These are phyloP conservation scores for Tympanoctomys barrerae DNA, from an alignment of 2,797 vertebrate species.

Conservation along the genomic window DNA sequence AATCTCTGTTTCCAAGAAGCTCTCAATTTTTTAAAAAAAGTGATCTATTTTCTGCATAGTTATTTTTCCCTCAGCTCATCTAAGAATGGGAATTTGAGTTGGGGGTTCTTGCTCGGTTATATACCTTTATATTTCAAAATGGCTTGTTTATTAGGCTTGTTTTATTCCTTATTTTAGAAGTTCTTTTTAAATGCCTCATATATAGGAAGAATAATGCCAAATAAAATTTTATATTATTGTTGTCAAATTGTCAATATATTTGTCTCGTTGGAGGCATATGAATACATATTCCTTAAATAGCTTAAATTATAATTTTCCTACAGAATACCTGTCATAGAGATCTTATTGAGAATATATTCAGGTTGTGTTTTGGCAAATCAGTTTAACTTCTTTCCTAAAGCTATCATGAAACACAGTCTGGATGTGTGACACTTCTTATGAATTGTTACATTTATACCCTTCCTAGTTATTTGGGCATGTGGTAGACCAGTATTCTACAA, in stretches of 20 bases:
- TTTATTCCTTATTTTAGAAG: constrained; percentile 67
- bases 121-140: constrained; percentile 58
- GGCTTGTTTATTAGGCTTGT: no score
- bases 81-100: constrained; percentile 47
- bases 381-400: constrained; percentile 60
- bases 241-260: constrained; percentile 80
- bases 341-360: constrained; percentile 65
- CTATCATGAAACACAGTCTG: constrained; percentile 48
- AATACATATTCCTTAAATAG: constrained; percentile 73
- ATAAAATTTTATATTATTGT: constrained; percentile 69
- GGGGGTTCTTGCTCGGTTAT: constrained; percentile 9
- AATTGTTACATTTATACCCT: constrained; percentile 8
- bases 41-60: not conserved
- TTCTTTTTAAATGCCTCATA: constrained; percentile 62
- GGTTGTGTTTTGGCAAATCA: constrained; percentile 69
- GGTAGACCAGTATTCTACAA: not conserved
- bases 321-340: constrained; percentile 67
- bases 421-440: constrained; percentile 1
- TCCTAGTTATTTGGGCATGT: constrained; percentile 27
- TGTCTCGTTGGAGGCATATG: constrained; percentile 58
- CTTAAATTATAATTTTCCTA: constrained; percentile 76
- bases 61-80: not conserved
- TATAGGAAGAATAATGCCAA: constrained; percentile 66
- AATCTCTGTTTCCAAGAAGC: constrained; percentile 14
- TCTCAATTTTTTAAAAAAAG: constrained; percentile 37